Conservation (phyloP, 2,888 invertebrate species). For the Tipula lateralis region DNA sequence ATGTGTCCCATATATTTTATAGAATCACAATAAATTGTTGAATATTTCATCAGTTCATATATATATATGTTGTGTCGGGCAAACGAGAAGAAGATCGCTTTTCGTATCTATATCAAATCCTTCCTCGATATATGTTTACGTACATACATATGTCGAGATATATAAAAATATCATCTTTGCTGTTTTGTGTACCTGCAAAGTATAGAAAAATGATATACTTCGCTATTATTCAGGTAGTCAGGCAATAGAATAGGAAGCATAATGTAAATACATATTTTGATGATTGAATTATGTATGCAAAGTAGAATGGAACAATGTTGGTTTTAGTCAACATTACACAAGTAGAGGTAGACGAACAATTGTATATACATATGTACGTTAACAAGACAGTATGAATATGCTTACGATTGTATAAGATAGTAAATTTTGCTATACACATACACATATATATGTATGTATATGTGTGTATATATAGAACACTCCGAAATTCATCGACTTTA, state of each 20-base stretch:
- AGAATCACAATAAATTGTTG: conserved; percentile 19
- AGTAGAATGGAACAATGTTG: not conserved
- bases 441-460: not conserved
- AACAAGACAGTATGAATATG: not conserved
- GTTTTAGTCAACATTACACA: not conserved
- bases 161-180: not conserved
- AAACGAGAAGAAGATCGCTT: not conserved
- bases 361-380: not conserved
- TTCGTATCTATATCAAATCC: not conserved
- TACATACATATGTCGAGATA: not conserved
- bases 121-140: not conserved
- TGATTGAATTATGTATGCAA: not conserved
- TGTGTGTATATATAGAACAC: not conserved
- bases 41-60: conserved; percentile 13
- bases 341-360: not conserved
- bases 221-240: not conserved
- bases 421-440: not conserved
- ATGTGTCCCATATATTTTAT: not conserved
- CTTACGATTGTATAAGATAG: not conserved
- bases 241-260: not conserved
- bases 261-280: not conserved
- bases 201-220: not conserved
- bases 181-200: not conserved
- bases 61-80: not conserved
- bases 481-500: not conserved